A percentile compares a stretch with the other conserved stretches of the same genome.
Evolutionary conservation across 1,140 invertebrate species (phyloP).

Genomic region (Mya arenaria): DNA sequence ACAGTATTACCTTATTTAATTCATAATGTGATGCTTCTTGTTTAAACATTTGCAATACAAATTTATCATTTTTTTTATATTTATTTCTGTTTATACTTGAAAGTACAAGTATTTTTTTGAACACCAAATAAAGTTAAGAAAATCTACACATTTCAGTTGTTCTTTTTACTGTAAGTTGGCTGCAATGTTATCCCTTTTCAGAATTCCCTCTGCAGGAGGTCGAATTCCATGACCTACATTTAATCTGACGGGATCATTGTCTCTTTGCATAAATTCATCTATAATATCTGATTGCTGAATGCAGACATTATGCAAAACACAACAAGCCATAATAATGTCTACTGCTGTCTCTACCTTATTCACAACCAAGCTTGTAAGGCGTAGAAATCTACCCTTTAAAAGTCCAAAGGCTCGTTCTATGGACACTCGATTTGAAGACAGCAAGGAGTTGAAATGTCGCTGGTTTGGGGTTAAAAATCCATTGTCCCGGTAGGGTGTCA

Average conservation of each 20-base stretch:
- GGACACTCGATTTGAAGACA: conserved; percentile 62
- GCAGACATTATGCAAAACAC: conserved; percentile 77
- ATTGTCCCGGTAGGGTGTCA: conserved; percentile 59
- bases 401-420: conserved; percentile 72
- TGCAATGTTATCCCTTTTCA: conserved; percentile 28
- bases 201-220: conserved; percentile 17
- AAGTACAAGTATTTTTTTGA: conserved; percentile 31
- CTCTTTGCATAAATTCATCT: conserved; percentile 39
- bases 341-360: conserved; percentile 69
- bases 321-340: conserved; percentile 62
- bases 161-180: conserved; percentile 35
- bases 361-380: conserved; percentile 68
- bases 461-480: conserved; percentile 67
- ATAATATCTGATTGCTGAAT: conserved; percentile 49
- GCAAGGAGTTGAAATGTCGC: conserved; percentile 66
- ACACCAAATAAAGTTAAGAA: conserved; percentile 15
- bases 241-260: conserved; percentile 22
- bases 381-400: conserved; percentile 71
- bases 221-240: conserved; percentile 40
- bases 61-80: conserved; percentile 23
- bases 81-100: conserved; percentile 38
- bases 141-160: conserved; percentile 27
- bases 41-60: conserved; percentile 19
- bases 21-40: conserved; percentile 30
- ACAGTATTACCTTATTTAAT: conserved; percentile 10